Base-by-base conservation (phyloP, 2,797 vertebrate genomes). In the Synanceia verrucosa region DNA sequence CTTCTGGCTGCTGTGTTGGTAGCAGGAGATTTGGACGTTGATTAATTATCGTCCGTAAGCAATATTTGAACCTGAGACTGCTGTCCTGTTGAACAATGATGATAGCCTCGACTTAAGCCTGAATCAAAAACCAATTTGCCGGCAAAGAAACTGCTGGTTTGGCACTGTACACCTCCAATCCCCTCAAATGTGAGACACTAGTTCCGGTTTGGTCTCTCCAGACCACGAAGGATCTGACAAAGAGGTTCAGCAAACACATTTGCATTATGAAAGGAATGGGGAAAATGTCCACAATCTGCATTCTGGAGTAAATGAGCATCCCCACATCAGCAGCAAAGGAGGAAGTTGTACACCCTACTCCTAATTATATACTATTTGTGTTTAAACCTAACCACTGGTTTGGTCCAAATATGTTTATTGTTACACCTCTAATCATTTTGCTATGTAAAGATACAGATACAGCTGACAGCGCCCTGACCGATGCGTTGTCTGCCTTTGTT, bases 1-100 rank as follows among this genome's bases (percentile, higher is more conserved):
- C 5, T 33, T 50, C 11, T 19, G 1, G 19, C 18, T n/a, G 18
- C n/a, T 39, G 19, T 26, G 24, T 13, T 51, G 2, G 13, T 43
- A 10, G 34, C 46, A 52, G 4, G 24, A 31, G 28, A 57, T 63
- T 12, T 26, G 13, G 36, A 76, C 59, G 37, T 14, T 83, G 55
- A 83, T 74, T 41, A 71, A 73, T 70, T 64, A 14, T 57, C 47
- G 11, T 44, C n/a, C 18, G 5, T 48, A 13, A 70, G 36, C 33
- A 62, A 47, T 51, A 59, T 24, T 52, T 34, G 69, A 76, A 44
- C 26, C 6, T 12, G 4, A 4, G 11, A 69, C 24, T 36, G 39
- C 26, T 21, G 52, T 47, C 31, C 60, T 19, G 29, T 16, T 37
- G 61, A 73, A 68, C 50, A 41, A 69, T 51, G 18, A 36, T 1